phyloP scores from a whole-genome alignment of 2,113 vertebrate species.

The Redunca redunca region DNA sequence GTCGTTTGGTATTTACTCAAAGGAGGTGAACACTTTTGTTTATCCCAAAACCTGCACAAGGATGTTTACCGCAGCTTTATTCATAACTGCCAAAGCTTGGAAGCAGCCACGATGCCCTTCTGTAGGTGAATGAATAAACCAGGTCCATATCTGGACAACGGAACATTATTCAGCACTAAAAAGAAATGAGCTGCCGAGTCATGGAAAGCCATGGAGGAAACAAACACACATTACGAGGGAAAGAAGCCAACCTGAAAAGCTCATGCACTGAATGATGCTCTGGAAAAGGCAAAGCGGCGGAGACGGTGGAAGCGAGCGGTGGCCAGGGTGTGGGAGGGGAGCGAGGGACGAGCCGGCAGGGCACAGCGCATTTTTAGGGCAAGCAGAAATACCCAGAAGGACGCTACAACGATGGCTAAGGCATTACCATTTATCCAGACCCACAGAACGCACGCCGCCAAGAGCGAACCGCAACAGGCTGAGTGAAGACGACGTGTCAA shows the following conservation, averaged over 20 bases:
- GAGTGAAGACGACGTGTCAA: not conserved
- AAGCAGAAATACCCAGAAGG: not conserved
- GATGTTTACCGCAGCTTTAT: not conserved
- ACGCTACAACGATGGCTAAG: not conserved
- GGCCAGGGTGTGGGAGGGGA: too few species aligned
- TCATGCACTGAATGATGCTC: not conserved
- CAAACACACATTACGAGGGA: not conserved
- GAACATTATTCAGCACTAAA: not conserved
- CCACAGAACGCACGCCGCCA: not conserved
- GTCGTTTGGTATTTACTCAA: not conserved
- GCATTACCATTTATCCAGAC: not conserved
- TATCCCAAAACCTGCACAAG: not conserved
- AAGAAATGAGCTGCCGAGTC: not conserved
- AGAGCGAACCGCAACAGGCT: not conserved
- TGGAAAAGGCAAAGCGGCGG: not conserved
- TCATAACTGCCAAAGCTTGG: not conserved
- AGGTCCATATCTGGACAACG: not conserved
- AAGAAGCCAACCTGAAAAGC: not conserved
- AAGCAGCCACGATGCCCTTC: not conserved
- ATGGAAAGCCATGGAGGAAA: not conserved
- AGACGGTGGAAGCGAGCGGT: not conserved
- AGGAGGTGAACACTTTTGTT: not conserved
- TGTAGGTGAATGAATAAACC: not conserved
- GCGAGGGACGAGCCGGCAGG: not conserved
- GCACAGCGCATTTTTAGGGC: not conserved